Percentiles rank a stretch among this genome's conserved stretches.
phyloP scores from a whole-genome alignment of 2,888 invertebrate species.

The Phania funesta region DNA sequence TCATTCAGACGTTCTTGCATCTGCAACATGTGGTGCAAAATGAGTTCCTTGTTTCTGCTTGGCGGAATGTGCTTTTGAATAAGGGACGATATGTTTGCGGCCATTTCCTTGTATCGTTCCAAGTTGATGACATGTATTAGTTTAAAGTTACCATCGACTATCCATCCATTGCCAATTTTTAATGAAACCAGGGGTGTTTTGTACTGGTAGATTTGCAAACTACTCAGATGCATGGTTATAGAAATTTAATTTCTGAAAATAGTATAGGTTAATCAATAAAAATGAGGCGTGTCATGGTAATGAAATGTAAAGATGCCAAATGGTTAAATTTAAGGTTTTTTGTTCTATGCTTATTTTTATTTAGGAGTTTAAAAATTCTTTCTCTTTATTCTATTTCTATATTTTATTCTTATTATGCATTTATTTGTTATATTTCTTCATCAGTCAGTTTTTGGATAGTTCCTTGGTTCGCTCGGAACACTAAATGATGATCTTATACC shows the following conservation, averaged over 20 bases:
- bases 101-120: conserved; percentile 2
- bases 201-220: conserved; percentile 8
- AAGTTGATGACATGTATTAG: too few species aligned
- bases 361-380: too few species aligned
- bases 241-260: conserved; percentile 5
- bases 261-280: neutral
- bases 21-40: conserved; percentile 14
- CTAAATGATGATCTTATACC: too few species aligned
- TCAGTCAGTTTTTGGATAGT: too few species aligned
- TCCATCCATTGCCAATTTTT: neutral
- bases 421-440: too few species aligned
- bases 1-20: conserved; percentile 6
- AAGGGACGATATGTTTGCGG: neutral
- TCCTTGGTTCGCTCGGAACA: too few species aligned
- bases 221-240: neutral
- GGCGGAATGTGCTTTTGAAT: conserved; percentile 43
- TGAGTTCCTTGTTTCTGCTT: conserved; percentile 24
- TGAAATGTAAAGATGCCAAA: neutral
- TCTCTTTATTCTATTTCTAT: neutral
- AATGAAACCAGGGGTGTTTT: conserved; percentile 10
- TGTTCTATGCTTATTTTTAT: too few species aligned
- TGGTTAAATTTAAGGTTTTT: neutral
- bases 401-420: neutral
- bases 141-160: too few species aligned
- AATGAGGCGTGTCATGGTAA: neutral